These are phyloP conservation scores for Tetramorium bicarinatum DNA, from an alignment of 2,888 invertebrate genomes.

Conservation along the genomic window DNA sequence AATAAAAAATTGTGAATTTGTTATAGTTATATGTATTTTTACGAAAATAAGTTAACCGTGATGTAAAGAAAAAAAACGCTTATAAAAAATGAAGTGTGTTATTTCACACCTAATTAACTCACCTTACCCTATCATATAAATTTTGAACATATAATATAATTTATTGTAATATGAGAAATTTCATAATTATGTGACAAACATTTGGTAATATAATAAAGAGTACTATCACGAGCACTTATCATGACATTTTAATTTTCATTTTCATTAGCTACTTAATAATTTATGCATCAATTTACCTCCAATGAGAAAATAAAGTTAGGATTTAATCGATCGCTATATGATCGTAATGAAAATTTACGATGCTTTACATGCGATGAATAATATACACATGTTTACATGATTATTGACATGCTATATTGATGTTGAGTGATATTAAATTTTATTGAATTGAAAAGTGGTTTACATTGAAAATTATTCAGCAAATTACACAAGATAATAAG, in stretches of 20 bases:
- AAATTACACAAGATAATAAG: not conserved
- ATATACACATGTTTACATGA: not conserved
- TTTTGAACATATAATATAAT: not conserved
- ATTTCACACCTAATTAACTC: constrained; percentile 4
- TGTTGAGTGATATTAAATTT: constrained; percentile 1
- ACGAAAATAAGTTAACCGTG: not conserved
- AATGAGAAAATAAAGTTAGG: constrained; percentile 6
- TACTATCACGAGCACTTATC: too few species aligned
- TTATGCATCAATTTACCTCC: constrained; percentile 10
- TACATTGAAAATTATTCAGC: not conserved
- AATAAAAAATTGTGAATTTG: not conserved
- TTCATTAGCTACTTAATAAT: constrained; percentile 23
- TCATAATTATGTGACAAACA: constrained; percentile 19
- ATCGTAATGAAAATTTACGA: not conserved
- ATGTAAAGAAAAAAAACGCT: not conserved
- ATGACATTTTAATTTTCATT: constrained; percentile 7
- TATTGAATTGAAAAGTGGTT: not conserved
- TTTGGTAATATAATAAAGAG: not conserved
- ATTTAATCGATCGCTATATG: constrained; percentile 29
- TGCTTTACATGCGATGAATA: not conserved
- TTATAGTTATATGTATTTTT: not conserved
- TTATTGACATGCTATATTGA: not conserved
- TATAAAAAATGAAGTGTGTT: not conserved
- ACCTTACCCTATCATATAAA: not conserved
- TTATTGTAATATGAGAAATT: not conserved